phyloP scores from a whole-genome alignment of 2,797 vertebrate species.

The Centropyge bicolor region DNA sequence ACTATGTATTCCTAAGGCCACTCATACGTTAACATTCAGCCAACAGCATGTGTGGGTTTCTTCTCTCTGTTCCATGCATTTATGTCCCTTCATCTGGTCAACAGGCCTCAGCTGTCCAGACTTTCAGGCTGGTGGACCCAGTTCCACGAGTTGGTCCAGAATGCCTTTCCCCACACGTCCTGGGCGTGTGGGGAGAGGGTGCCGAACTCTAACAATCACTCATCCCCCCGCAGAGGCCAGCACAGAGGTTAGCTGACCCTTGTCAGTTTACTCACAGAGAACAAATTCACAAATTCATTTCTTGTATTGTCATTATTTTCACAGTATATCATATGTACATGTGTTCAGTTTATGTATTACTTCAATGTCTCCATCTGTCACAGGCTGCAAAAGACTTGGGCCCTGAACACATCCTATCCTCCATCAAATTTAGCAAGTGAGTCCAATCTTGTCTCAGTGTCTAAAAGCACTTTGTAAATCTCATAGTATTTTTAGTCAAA shows the following conservation, averaged over 20 bases:
- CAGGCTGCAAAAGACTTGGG: conserved; percentile 75
- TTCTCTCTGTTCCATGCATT: conserved; percentile 24
- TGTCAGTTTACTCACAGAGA: neutral
- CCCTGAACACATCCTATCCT: conserved; percentile 74
- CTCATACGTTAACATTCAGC: neutral
- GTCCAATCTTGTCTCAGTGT: conserved; percentile 29
- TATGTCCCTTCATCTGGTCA: conserved; percentile 61
- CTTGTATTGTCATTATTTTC: neutral
- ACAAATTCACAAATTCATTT: neutral
- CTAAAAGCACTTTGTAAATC: neutral
- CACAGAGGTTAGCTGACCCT: conserved; percentile 68
- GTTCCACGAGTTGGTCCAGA: conserved; percentile 59
- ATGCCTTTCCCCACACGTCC: conserved; percentile 60
- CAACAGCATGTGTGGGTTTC: neutral
- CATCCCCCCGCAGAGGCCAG: conserved; percentile 58
- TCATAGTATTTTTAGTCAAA: neutral
- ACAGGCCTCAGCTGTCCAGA: conserved; percentile 83
- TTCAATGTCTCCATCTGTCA: conserved; percentile 48
- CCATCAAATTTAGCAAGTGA: conserved; percentile 85
- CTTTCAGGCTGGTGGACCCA: conserved; percentile 62
- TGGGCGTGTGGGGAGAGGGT: conserved; percentile 61
- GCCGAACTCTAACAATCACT: conserved; percentile 41
- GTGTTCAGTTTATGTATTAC: neutral
- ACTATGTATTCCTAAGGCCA: neutral
- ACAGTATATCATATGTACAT: rapidly evolving